Evolutionary conservation across 2,888 invertebrate species (phyloP), one percentile per base, ranked within the genome.

Genomic region (Fragum sueziense): DNA sequence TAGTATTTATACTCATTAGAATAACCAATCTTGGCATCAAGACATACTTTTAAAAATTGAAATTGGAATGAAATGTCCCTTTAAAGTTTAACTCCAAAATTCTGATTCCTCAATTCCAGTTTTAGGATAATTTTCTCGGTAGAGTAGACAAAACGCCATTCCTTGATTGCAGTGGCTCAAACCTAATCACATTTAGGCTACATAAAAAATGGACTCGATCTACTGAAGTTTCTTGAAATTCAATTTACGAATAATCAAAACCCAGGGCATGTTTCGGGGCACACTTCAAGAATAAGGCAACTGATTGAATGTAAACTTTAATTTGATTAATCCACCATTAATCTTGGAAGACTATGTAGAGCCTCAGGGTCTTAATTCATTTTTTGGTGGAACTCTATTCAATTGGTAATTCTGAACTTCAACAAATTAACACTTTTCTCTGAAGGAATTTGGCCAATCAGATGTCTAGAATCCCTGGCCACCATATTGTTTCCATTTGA

Each of bases 281-380:
- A 78, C 71, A 72, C 74, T 72, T 70, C 65, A 25, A 52, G 67
- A 67, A 75, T 37, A 71, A 52, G 54, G 14, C 59, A 22, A 1
- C 62, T 73, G 81, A 77, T 78, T 81, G 74, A 72, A 72, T 72
- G 75, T 81, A 81, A 78, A 81, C 81, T 81, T 78, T 77, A 81
- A 81, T 81, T 75, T 59, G 74, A 81, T 81, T 78, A 78, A 80
- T 80, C 69, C 71, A 41, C 31, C 72, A 78, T 71, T 78, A 81
- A 77, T 81, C 78, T 75, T 70, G 67, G 65, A 71, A 75, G 78
- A 81, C 72, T 74, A 75, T 77, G 78, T 81, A 75, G 54, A 34
- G 70, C 61, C 70, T 33, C 41, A 47, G 52, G 52, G 52, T 47
- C 52, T 25, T 51, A 59, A 75, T 69, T 52, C 62, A 62, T 37